Evolutionary conservation across 2,888 invertebrate genomes (phyloP), one percentile per base, ranked within the genome.

Genomic region (Xestia xanthographa): DNA sequence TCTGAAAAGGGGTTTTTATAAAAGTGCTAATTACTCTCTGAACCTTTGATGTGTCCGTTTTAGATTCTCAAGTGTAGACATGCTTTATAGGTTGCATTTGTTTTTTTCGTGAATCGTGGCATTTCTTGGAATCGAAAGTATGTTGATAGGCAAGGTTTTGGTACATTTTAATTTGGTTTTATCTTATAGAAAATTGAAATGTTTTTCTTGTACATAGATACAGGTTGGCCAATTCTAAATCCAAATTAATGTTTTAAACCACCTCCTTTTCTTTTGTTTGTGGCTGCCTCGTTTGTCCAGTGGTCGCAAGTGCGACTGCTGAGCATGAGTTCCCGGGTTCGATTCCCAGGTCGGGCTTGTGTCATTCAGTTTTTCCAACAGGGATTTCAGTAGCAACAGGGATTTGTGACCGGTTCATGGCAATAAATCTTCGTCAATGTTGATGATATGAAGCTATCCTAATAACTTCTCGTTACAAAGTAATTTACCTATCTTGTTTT

Each of bases 11-110:
- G 82, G 26, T 73, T 91, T 93, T 95, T 94, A 93, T 90, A 92
- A 92, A 88, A 92, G 92, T 92, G 95, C 90, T 95, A 95, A 95
- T 95, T 95, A 93, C 89, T 86, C 86, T 71, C 79, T 72, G 87
- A 71, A 75, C 85, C 87, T 90, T 89, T 89, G 85, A 85, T 83
- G 85, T 83, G 45, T 73, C 66, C 41, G 67, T 60, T 70, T 77
- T 50, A 22, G 67, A 70, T 70, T 6, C 50, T 66, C 43, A 41
- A 63, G 58, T 79, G 78, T 66, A 41, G 29, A 66, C 56, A 43
- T 43, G 45, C 2, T 68, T 82, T 63, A 41, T 14, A 1, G 26
- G 5, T 14, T n/a, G n/a, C n/a, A n/a, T n/a, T n/a, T n/a, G n/a
- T 43, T n/a, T 63, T 62, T 67, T 76, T 65, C 66, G n/a, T 26